Conservation (phyloP, 2,113 vertebrate genomes). For the Dasyprocta punctata region DNA sequence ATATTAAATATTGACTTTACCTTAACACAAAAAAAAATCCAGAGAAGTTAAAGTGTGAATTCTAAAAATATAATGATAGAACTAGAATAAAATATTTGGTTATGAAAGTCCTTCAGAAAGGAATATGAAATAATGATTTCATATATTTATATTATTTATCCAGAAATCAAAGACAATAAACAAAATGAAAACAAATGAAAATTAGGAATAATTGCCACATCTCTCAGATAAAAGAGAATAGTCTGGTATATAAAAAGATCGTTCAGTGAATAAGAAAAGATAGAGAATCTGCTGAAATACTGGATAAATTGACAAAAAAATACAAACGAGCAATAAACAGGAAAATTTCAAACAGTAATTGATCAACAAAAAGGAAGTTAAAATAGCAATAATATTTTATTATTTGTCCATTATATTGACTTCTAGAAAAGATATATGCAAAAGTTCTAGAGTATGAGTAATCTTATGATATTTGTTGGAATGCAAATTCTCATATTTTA, state of each 20-base stretch:
- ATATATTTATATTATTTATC: background rate
- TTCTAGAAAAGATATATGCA: background rate
- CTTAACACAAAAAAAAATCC: background rate
- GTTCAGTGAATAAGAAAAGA: background rate
- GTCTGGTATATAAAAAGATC: background rate
- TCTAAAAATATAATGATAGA: constrained; percentile 5
- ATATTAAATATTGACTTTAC: constrained; percentile 7
- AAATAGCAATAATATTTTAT: background rate
- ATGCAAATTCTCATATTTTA: background rate
- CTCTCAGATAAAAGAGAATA: background rate
- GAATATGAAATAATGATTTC: background rate
- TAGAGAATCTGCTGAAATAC: background rate
- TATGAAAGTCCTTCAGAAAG: background rate
- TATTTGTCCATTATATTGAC: background rate
- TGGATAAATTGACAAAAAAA: background rate
- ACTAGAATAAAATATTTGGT: background rate
- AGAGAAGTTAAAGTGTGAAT: background rate
- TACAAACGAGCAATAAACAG: background rate
- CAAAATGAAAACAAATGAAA: constrained; percentile 34
- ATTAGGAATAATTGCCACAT: background rate
- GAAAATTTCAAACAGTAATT: background rate
- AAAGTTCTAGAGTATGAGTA: constrained; percentile 13
- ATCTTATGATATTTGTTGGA: background rate
- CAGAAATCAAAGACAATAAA: constrained; percentile 44
- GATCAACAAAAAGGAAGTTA: constrained; percentile 17